Evolutionary conservation across 2,113 vertebrate species (phyloP), one percentile per base, ranked within the genome.

Genomic region (Dolichotis patagonum): DNA sequence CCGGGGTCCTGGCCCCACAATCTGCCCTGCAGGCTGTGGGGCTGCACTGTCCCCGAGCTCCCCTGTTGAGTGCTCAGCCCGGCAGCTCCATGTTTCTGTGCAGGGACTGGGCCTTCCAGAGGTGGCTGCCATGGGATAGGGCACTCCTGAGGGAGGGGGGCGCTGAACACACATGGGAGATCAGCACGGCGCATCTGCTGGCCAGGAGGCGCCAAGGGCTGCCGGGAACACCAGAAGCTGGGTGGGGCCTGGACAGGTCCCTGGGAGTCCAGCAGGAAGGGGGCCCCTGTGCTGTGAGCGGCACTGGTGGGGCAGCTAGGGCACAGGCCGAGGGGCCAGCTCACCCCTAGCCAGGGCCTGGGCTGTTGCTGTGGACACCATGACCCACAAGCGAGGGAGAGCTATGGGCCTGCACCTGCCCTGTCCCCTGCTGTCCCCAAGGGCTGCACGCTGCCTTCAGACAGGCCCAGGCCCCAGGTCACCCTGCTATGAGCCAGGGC

Each of bases 171-270:
- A 2, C 75, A 2, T 30, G 75, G 30, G 43, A 49, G 43, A 0
- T 11, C 8, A 0, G 4, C 5, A 10, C 6, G 38, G 22, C 1
- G 10, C 0, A 0, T 7, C 73, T 17, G 2, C 60, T 5, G 26
- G 67, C 5, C 19, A 3, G 13, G 49, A 63, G n/a, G 5, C 0
- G 0, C 75, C 41, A 0, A 10, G 67, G 52, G 14, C 1, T 12
- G 14, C 20, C 30, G 1, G 26, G 13, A 2, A 2, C 38, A 0
- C 52, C 8, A 1, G 20, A 9, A 14, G n/a, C 82, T 12, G 16
- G 49, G 56, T 8, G 46, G 16, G 77, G 28, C 43, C 43, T 28
- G 75, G 32, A 35, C 7, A 12, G 69, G 1, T 12, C 54, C 32
- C 88, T 6, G 49, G 10, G 9, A 5, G 16, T 17, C 32, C 41